Evolutionary conservation across 1,140 invertebrate species (phyloP).

Genomic region (Brachionus calyciflorus): DNA sequence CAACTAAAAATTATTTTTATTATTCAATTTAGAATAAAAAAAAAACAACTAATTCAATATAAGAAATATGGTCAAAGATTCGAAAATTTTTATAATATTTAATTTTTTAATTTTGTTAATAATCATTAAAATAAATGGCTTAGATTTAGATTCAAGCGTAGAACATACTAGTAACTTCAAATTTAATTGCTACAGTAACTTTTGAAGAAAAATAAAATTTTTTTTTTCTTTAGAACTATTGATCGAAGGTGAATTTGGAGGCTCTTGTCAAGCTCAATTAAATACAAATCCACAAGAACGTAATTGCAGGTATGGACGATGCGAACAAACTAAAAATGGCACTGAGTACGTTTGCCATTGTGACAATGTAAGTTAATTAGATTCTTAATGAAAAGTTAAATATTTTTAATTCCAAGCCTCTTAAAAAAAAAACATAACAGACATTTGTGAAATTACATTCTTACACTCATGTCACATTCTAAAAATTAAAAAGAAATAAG

Average conservation of each 20-base stretch:
- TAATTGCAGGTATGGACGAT: slow-evolving; percentile 45
- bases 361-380: background rate
- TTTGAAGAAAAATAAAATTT: background rate
- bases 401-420: too few relatives aligned
- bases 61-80: too few relatives aligned
- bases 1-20: too few relatives aligned
- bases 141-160: background rate
- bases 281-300: background rate
- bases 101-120: background rate
- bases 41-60: too few relatives aligned
- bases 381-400: too few relatives aligned
- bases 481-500: too few relatives aligned
- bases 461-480: too few relatives aligned
- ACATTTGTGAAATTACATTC: background rate
- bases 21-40: too few relatives aligned
- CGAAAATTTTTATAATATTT: too few relatives aligned
- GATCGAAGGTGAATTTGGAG: background rate
- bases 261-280: background rate
- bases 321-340: slow-evolving; percentile 42
- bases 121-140: background rate
- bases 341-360: slow-evolving; percentile 46
- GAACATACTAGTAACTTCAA: background rate
- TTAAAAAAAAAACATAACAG: too few relatives aligned
- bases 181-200: background rate
- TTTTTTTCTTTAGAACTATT: background rate